Evolutionary conservation across 2,797 vertebrate species (phyloP).

Genomic region (Chiroxiphia lanceolata): DNA sequence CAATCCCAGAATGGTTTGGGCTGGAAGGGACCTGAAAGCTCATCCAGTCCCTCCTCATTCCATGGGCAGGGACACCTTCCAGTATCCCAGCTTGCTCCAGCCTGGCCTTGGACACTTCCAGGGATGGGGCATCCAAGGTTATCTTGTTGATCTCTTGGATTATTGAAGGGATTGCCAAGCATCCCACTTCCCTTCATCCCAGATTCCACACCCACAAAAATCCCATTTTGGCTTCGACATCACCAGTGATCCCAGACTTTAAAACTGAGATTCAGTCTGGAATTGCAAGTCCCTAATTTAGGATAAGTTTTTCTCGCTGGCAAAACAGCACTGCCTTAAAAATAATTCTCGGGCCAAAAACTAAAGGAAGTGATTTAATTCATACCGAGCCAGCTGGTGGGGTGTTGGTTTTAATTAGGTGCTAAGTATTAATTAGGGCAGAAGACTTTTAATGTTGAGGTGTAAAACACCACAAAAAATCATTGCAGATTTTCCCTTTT

Average conservation of each 20-base stretch:
- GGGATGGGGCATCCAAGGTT: background rate
- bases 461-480: background rate
- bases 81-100: accelerated
- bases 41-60: background rate
- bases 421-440: background rate
- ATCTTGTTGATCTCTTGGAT: background rate
- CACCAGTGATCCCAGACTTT: background rate
- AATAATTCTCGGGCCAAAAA: background rate
- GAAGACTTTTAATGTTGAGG: background rate
- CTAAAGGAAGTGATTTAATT: background rate
- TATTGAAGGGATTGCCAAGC: background rate
- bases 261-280: background rate
- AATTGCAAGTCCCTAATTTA: background rate
- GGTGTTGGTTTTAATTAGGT: background rate
- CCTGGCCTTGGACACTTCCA: accelerated
- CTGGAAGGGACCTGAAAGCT: too few relatives aligned
- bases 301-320: background rate
- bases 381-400: background rate
- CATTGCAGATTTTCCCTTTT: background rate
- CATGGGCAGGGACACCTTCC: background rate
- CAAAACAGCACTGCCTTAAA: background rate
- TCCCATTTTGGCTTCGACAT: background rate
- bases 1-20: background rate
- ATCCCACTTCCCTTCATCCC: background rate
- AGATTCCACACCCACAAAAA: background rate